Base-by-base conservation (phyloP, 2,888 invertebrate genomes). In the Deilephila porcellus region DNA sequence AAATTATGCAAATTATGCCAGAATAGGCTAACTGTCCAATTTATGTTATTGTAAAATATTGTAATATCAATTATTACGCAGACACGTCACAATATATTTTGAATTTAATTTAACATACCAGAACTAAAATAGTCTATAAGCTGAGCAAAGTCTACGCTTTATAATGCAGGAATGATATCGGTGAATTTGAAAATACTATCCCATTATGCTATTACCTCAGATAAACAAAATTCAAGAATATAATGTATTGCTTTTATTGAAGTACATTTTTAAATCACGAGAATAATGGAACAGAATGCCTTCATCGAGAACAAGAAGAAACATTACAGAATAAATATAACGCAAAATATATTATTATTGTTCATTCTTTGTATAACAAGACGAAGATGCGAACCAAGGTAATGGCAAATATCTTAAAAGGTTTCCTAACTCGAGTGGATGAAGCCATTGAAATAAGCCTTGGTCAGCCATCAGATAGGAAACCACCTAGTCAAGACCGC, bases 391-490 rank as follows among this genome's bases (percentile, higher is more conserved):
- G 4, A 29, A 25, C 29, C 20, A 14, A 56, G 19, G 56, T 56
- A 56, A 29, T 29, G 25, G 11, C 29, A 29, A 60, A 60, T 60
- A 25, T 60, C 25, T 60, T 60, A 29, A 60, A 60, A 60, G 60
- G 60, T 60, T 60, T 60, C 29, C 60, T 11, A 60, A 60, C 60
- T 11, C 8, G 60, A 14, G 14, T 29, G 29, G 25, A 60, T 60
- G 60, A 60, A 60, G 29, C 60, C 60, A 60, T 60, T 25, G 60
- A 25, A 29, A 29, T 59, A 60, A 60, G 29, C 25, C 60, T 14
- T 25, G 14, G 25, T 60, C 29, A 56, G 56, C 56, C 25, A 60
- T 60, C 60, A 25, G 29, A 14, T 14, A 29, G 25, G 14, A 60
- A 25, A 20, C 59, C 7, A 20, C 20, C n/a, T 59, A 60, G 60